A percentile compares a stretch with the other conserved stretches of the same genome.
Evolutionary conservation across 2,113 vertebrate genomes (phyloP).

Genomic region (Aramus guarauna): DNA sequence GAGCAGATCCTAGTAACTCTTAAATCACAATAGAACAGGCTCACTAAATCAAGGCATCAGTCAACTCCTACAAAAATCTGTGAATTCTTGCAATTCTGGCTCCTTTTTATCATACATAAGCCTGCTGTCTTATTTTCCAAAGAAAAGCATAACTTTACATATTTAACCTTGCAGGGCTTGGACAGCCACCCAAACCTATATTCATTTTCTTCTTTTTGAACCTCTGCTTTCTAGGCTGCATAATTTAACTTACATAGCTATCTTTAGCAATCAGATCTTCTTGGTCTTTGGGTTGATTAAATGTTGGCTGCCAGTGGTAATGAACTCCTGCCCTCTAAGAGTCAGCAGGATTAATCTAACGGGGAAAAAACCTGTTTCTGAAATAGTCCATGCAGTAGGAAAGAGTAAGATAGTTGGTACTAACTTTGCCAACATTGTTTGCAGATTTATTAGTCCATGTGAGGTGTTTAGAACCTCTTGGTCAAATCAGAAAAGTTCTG

Average conservation of each 20-base stretch:
- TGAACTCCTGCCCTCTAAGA: neutral
- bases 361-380: neutral
- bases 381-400: neutral
- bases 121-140: neutral
- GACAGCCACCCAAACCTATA: neutral
- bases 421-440: neutral
- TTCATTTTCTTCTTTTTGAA: neutral
- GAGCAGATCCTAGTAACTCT: neutral
- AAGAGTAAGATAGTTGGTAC: neutral
- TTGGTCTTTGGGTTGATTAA: neutral
- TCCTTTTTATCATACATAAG: neutral
- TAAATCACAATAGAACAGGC: neutral
- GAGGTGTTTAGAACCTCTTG: neutral
- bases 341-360: neutral
- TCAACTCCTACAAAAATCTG: neutral
- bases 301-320: neutral
- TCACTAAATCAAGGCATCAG: neutral
- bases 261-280: neutral
- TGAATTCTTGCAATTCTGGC: neutral
- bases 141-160: neutral
- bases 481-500: neutral
- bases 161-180: neutral
- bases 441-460: neutral
- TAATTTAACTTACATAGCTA: neutral
- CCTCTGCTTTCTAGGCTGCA: neutral